Evolutionary conservation across 2,113 vertebrate species (phyloP), one percentile per base, ranked within the genome.

Genomic region (Panurus biarmicus): DNA sequence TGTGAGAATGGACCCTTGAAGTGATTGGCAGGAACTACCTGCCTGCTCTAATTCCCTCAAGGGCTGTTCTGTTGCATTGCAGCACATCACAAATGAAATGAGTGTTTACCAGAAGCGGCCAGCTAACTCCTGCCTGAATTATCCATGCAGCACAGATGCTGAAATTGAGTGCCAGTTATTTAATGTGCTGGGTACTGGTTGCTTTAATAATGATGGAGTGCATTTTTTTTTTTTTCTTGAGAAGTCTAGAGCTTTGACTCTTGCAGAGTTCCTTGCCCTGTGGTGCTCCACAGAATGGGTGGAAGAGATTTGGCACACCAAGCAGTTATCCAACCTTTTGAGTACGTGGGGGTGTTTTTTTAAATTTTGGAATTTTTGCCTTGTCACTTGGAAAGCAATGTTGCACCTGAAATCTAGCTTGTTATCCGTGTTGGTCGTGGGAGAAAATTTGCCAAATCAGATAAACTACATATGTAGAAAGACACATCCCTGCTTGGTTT

Each of bases 61-160:
- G 91, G 83, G 79, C 93, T 60, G 87, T 69, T 85, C 65, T 77
- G 51, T 89, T 87, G 85, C 87, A 36, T 60, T 82, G 94, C 81
- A 91, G 77, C 84, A 45, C 81, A 82, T 87, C 42, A 18, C 56
- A 72, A 89, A 83, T 42, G 51, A 58, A 87, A 85, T 6, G 19
- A 91, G 81, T 92, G 62, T 91, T 92, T 91, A 87, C 81, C 71
- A 92, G 74, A 24, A 76, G 54, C 3, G 1, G 57, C 79, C 72
- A 67, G 61, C 67, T 40, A 60, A 47, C 60, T 42, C 7, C 6
- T 47, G 40, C 42, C 47, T 29, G 5, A 82, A 74, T 92, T 82
- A 89, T 36, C 78, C 62, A 7, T 66, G 54, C 78, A 45, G 91
- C 64, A 50, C 51, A 58, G 66, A 53, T 58, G 58, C 67, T 78